These are phyloP conservation scores for Erannis defoliaria DNA, from an alignment of 2,888 invertebrate species.

Conservation along the genomic window DNA sequence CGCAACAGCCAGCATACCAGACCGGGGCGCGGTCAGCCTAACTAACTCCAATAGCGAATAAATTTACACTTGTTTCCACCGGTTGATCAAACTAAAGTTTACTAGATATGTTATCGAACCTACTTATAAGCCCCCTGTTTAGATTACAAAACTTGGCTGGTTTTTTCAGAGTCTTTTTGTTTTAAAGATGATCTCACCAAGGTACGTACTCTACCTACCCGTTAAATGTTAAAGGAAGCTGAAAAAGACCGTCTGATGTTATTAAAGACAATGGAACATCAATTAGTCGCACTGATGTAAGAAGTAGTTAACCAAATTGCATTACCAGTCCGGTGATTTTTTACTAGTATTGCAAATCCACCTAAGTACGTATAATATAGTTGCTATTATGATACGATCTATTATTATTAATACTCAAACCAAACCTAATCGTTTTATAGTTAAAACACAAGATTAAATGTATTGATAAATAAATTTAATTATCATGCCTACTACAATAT, in stretches of 20 bases:
- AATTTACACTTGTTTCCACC: slow-evolving; percentile 53
- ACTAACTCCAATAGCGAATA: slow-evolving; percentile 66
- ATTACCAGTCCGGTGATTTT: not conserved
- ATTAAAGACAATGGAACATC: slow-evolving; percentile 49
- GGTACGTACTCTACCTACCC: not conserved
- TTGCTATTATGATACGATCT: not conserved
- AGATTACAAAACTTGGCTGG: too few relatives aligned
- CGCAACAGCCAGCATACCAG: slow-evolving; percentile 74
- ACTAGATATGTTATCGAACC: slow-evolving; percentile 3
- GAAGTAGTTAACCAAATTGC: slow-evolving; percentile 10
- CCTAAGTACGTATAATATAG: not conserved
- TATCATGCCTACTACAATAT: too few relatives aligned
- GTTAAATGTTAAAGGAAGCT: slow-evolving; percentile 11
- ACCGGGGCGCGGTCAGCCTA: slow-evolving; percentile 73
- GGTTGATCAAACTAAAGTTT: slow-evolving; percentile 26
- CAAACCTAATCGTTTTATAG: not conserved
- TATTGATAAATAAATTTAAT: not conserved
- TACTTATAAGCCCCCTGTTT: not conserved
- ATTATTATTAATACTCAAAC: not conserved
- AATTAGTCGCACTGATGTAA: slow-evolving; percentile 48
- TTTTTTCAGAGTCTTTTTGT: not conserved
- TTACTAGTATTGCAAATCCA: slow-evolving; percentile 1
- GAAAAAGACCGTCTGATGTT: slow-evolving; percentile 30
- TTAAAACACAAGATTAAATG: not conserved
- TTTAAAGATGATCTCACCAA: slow-evolving; percentile 13